phyloP scores from a whole-genome alignment of 1,140 invertebrate genomes.

The Drosophila parabipectinata region DNA sequence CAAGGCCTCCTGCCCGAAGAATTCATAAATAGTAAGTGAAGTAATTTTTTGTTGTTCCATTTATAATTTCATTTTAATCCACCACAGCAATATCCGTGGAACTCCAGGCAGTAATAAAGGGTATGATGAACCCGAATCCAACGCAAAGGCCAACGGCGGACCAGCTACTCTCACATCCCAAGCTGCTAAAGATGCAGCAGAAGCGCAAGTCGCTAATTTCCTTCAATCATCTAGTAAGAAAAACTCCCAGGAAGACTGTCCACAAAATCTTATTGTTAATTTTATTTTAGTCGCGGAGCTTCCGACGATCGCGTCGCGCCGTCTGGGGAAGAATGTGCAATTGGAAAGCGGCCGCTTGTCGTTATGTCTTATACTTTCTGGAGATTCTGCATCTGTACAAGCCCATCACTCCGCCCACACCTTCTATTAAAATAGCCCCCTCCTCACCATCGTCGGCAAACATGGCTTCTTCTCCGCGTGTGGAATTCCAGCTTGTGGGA shows the following conservation, averaged over 20 bases:
- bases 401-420: slow-evolving; percentile 22
- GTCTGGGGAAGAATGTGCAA: slow-evolving; percentile 76
- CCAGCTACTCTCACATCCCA: slow-evolving; percentile 84
- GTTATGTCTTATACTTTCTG: slow-evolving; percentile 63
- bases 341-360: slow-evolving; percentile 61
- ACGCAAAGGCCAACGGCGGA: slow-evolving; percentile 85
- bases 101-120: slow-evolving; percentile 85
- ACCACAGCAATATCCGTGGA: slow-evolving; percentile 85
- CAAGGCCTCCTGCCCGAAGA: slow-evolving; percentile 84
- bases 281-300: slow-evolving; percentile 51
- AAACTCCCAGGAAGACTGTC: too few species aligned
- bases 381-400: slow-evolving; percentile 58
- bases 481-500: slow-evolving; percentile 57
- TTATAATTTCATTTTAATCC: slow-evolving; percentile 17
- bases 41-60: background rate
- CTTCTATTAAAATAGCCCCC: slow-evolving; percentile 18
- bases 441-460: slow-evolving; percentile 35
- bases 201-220: slow-evolving; percentile 60
- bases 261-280: background rate
- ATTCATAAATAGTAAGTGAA: slow-evolving; percentile 69
- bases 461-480: slow-evolving; percentile 10
- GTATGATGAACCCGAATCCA: slow-evolving; percentile 86
- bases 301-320: slow-evolving; percentile 62
- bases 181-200: slow-evolving; percentile 56
- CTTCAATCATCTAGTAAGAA: slow-evolving; percentile 55